Evolutionary conservation across 30 jellyfish, hydroid and myxozoan genomes (phyloP).

Genomic region (Rhopilema esculentum): DNA sequence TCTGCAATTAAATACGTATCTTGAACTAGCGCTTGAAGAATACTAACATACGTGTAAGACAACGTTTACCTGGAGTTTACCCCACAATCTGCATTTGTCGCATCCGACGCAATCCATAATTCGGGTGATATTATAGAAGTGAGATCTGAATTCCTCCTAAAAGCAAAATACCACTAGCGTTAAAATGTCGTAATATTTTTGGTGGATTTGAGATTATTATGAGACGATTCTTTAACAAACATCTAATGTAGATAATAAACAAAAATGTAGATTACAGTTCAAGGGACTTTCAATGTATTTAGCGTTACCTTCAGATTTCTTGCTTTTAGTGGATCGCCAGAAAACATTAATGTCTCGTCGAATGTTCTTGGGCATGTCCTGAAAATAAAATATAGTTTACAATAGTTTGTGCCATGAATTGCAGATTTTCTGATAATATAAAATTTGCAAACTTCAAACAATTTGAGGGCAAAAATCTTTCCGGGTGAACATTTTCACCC

Average conservation of each 20-base stretch:
- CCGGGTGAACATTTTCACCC: no score
- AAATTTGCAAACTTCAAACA: no score
- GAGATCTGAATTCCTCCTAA: constrained; percentile 93
- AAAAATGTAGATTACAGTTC: neutral
- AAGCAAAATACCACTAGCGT: neutral
- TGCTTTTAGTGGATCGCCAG: constrained; percentile 81
- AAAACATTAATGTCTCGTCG: constrained; percentile 89
- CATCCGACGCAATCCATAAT: constrained; percentile 99
- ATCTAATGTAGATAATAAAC: no score
- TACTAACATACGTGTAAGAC: neutral
- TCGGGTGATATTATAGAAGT: constrained; percentile 85
- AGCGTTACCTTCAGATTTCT: constrained; percentile 67
- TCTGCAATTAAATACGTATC: no score
- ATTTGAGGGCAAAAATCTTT: no score
- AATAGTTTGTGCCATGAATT: neutral
- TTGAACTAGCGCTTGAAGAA: no score
- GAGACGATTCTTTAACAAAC: no score
- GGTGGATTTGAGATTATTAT: no score
- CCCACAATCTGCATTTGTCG: constrained; percentile 97
- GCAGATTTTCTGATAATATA: neutral
- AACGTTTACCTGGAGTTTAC: constrained; percentile 90
- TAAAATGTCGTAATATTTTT: neutral
- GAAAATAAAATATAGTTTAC: neutral
- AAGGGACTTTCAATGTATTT: neutral
- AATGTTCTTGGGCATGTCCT: constrained; percentile 95